Evolutionary conservation across 2,888 invertebrate species (phyloP), one percentile per base, ranked within the genome.

Genomic region (Sphaerophoria taeniata): DNA sequence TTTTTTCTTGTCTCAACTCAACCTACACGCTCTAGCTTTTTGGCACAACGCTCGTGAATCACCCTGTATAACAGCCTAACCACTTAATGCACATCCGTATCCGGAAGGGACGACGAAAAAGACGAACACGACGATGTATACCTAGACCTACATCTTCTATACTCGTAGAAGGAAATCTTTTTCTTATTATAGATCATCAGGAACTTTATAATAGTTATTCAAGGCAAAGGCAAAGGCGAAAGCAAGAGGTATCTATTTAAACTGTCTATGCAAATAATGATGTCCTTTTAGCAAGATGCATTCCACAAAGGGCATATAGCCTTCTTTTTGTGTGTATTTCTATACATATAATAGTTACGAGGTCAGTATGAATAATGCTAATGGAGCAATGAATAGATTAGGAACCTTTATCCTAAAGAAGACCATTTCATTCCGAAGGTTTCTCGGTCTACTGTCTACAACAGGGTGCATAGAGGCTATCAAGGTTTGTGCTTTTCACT

Each of bases 311-410:
- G n/a, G n/a, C n/a, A n/a, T n/a, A n/a, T n/a, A n/a, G n/a, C n/a
- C n/a, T n/a, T n/a, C 24, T 24, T 24, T 24, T 24, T 24, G 24
- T 24, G 24, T 24, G 24, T 24, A 24, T 24, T 24, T 24, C 24
- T 24, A 24, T 24, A 24, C 24, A 24, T 24, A n/a, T 2, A 24
- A 67, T 36, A 43, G 39, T 63, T 56, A 56, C 12, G 53, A 11
- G 51, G 65, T 45, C 47, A 61, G 47, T 71, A 84, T 80, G 80
- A 84, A 84, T 84, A 84, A 84, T 84, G 75, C 80, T 80, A 72
- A 69, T 75, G 71, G 76, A 69, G 84, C 71, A 84, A 84, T 84
- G 84, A 84, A 84, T 84, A 80, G 56, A 80, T 84, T 84, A 84
- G 67, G 47, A 60, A 60, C 24, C 43, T 67, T 31, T 39, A 72